These are phyloP conservation scores for Ectobius pallidus DNA, from an alignment of 2,888 invertebrate species.

Conservation along the genomic window DNA sequence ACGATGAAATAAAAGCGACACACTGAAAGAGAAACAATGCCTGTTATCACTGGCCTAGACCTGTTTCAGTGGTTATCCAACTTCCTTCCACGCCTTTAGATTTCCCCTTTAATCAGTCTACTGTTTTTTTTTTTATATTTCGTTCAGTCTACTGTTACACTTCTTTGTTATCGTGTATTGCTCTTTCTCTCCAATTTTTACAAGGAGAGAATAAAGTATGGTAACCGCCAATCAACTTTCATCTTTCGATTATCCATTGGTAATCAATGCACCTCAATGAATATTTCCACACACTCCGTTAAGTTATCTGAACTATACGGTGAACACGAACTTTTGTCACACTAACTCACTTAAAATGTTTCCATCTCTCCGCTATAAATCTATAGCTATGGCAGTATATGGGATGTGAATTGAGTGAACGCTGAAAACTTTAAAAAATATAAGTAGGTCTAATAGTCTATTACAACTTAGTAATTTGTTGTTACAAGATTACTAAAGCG, in stretches of 20 bases:
- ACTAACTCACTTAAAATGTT: too few species aligned
- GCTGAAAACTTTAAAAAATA: too few species aligned
- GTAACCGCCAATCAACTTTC: neutral
- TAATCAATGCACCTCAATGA: neutral
- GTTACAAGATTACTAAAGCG: too few species aligned
- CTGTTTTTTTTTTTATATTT: neutral
- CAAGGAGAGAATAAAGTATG: neutral
- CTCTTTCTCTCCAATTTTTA: neutral
- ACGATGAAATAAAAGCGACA: neutral
- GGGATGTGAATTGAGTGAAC: too few species aligned
- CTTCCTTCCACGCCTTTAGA: conserved; percentile 18
- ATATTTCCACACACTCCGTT: too few species aligned
- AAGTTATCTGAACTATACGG: too few species aligned
- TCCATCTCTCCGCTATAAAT: too few species aligned
- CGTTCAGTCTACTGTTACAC: neutral
- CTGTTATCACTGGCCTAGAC: conserved; percentile 20
- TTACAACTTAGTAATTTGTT: too few species aligned
- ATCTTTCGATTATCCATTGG: neutral
- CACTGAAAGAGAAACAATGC: neutral
- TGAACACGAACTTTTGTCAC: too few species aligned
- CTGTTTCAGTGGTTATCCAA: conserved; percentile 18
- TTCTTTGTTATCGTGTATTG: conserved; percentile 11
- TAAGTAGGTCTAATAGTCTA: too few species aligned
- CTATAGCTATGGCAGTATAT: too few species aligned
- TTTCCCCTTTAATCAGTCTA: neutral